Evolutionary conservation across 2,797 vertebrate species (phyloP).

Genomic region (Vipera latastei): DNA sequence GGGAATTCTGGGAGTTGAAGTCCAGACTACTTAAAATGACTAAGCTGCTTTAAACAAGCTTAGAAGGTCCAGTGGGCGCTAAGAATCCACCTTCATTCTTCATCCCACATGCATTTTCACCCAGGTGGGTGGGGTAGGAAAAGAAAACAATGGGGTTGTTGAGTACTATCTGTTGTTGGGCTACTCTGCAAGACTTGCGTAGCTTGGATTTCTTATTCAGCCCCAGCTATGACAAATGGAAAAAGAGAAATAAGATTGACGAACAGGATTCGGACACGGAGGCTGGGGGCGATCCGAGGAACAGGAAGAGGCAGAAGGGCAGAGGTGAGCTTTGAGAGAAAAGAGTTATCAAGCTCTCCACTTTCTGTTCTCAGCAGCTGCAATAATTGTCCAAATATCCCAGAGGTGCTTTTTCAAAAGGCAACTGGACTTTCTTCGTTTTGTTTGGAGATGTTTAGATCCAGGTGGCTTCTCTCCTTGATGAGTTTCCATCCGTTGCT

Average conservation of each 20-base stretch:
- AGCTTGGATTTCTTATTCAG: slow-evolving; percentile 43
- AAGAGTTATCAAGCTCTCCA: neutral
- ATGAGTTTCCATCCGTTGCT: no score
- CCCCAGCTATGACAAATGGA: slow-evolving; percentile 94
- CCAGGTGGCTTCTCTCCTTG: neutral
- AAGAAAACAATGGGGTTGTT: neutral
- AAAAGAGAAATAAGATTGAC: slow-evolving; percentile 90
- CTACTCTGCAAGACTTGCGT: no score
- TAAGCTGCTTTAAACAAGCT: no score
- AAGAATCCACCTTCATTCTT: neutral
- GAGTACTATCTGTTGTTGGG: no score
- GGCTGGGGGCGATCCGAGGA: slow-evolving; percentile 55
- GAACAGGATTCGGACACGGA: slow-evolving; percentile 75
- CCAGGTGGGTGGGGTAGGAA: neutral
- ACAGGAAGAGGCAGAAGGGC: slow-evolving; percentile 51
- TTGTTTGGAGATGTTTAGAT: neutral
- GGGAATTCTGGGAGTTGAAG: no score
- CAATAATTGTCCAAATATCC: neutral
- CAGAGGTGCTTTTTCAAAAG: neutral
- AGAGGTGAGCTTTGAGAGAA: slow-evolving; percentile 49
- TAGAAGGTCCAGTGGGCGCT: neutral
- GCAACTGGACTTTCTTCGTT: neutral
- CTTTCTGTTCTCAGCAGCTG: neutral
- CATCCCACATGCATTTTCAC: neutral
- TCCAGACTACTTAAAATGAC: no score